These are phyloP conservation scores for Hormaphis cornu DNA, from an alignment of 1,140 invertebrate species.

Conservation along the genomic window DNA sequence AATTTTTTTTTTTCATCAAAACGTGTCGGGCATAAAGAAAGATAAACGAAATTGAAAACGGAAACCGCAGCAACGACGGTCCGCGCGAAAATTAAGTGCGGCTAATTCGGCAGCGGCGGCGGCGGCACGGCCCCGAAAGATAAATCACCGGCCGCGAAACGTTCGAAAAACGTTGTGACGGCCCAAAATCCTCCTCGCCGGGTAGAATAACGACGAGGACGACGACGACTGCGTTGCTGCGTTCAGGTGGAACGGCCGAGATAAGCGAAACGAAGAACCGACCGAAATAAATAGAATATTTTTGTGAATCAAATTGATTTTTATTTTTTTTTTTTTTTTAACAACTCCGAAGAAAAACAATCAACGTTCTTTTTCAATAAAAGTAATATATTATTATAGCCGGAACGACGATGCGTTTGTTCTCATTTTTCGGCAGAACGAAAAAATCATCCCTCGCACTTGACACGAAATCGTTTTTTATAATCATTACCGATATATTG, in stretches of 20 bases:
- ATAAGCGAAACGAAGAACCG: not conserved
- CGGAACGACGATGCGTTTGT: too few relatives aligned
- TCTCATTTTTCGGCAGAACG: too few relatives aligned
- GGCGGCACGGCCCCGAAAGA: not conserved
- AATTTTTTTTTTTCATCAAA: too few relatives aligned
- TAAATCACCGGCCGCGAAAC: not conserved
- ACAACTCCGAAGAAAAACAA: not conserved
- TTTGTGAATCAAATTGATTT: not conserved
- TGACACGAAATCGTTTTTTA: too few relatives aligned
- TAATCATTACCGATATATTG: too few relatives aligned
- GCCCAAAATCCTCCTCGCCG: not conserved
- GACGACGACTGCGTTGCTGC: not conserved
- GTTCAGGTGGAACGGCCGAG: not conserved
- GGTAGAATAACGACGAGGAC: too few relatives aligned
- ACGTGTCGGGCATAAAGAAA: not conserved
- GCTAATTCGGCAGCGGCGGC: not conserved
- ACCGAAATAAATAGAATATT: not conserved
- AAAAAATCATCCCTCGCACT: too few relatives aligned
- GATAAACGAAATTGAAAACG: not conserved
- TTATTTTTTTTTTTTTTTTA: not conserved
- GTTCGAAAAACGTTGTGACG: not conserved
- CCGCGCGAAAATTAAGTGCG: not conserved
- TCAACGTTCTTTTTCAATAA: too few relatives aligned
- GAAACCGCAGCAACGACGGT: not conserved
- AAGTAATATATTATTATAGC: too few relatives aligned